phyloP scores from a whole-genome alignment of 92 coral and sea anemone genomes.

The Scolanthus callimorphus region DNA sequence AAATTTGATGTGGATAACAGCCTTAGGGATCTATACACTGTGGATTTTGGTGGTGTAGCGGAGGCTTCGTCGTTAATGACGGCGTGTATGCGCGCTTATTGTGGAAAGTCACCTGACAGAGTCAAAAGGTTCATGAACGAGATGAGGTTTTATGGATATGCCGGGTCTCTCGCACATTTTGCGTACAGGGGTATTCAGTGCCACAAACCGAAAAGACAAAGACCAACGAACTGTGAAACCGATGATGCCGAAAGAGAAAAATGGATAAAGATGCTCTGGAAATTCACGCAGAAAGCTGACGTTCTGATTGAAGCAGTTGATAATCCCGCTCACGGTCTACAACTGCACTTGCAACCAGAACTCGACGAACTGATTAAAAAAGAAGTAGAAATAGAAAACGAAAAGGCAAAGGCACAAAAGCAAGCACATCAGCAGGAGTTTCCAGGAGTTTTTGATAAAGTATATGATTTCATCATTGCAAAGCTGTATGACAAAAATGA shows the following conservation, averaged over 20 bases:
- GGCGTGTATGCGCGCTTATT: slow-evolving; percentile 25
- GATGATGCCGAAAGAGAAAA: neutral
- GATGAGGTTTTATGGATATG: slow-evolving; percentile 9
- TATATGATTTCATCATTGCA: too few species aligned
- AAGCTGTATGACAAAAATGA: too few species aligned
- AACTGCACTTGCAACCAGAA: neutral
- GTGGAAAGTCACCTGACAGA: neutral
- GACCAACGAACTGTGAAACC: neutral
- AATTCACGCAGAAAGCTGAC: slow-evolving; percentile 8
- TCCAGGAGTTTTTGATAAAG: too few species aligned
- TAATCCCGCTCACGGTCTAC: neutral
- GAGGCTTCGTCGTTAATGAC: slow-evolving; percentile 17
- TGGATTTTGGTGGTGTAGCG: slow-evolving; percentile 28
- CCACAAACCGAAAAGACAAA: neutral
- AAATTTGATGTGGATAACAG: slow-evolving; percentile 7
- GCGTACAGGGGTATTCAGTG: slow-evolving; percentile 19
- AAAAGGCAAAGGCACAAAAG: too few species aligned
- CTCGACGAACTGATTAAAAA: slow-evolving; percentile 3
- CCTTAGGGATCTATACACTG: slow-evolving; percentile 26
- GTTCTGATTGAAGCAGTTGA: neutral
- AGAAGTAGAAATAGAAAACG: too few species aligned
- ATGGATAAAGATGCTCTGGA: slow-evolving; percentile 13
- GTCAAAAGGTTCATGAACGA: slow-evolving; percentile 15
- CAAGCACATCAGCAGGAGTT: too few species aligned
- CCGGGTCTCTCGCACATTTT: slow-evolving; percentile 23